phyloP scores from a whole-genome alignment of 2,888 invertebrate species.

The Parochlus steinenii region DNA sequence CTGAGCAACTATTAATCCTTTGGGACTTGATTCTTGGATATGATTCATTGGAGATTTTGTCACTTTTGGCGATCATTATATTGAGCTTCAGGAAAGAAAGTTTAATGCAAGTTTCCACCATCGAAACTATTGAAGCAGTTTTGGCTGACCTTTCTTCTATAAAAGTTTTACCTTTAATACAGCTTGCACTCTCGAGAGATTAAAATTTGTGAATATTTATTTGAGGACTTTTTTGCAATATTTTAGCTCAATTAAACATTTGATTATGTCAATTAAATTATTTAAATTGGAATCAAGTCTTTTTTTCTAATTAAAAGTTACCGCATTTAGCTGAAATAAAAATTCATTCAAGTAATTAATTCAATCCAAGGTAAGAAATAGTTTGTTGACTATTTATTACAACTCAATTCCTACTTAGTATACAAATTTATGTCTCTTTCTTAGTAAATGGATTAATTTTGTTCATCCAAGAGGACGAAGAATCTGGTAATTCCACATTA shows the following conservation, averaged over 20 bases:
- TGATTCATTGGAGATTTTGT: slow-evolving; percentile 77
- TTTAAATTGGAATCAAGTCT: no score
- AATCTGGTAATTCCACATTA: no score
- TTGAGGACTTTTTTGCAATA: no score
- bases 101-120: slow-evolving; percentile 52
- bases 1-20: slow-evolving; percentile 75
- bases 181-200: slow-evolving; percentile 57
- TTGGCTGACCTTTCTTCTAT: slow-evolving; percentile 77
- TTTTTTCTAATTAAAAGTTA: no score
- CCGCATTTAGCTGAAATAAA: no score
- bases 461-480: slow-evolving; percentile 47
- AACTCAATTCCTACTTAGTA: no score
- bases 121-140: slow-evolving; percentile 72
- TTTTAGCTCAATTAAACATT: no score
- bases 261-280: no score
- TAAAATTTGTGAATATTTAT: no score
- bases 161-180: slow-evolving; percentile 67
- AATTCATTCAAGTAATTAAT: no score
- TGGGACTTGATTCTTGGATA: slow-evolving; percentile 91
- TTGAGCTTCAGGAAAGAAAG: slow-evolving; percentile 75
- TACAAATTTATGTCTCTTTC: slow-evolving; percentile 31
- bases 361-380: no score
- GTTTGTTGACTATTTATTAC: no score
- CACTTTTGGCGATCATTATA: slow-evolving; percentile 71
- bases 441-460: slow-evolving; percentile 65